Percentiles rank a stretch among this genome's conserved stretches.
These are phyloP conservation scores for Chelon labrosus DNA, from an alignment of 2,797 vertebrate species.

Conservation along the genomic window DNA sequence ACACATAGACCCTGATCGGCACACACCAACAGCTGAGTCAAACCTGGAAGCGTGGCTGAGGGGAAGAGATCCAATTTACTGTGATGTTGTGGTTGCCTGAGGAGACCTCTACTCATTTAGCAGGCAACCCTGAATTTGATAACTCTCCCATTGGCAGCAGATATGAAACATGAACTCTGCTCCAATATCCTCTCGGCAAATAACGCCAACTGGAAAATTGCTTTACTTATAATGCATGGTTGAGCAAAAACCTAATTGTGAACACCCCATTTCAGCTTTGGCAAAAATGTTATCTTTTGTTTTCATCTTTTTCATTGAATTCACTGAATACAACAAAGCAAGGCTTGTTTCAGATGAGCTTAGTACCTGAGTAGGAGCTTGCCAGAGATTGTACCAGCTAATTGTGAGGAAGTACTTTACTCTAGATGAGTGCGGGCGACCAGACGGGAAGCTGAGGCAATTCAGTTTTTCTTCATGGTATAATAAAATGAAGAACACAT, in stretches of 20 bases:
- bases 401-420: constrained; percentile 4
- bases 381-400: background rate
- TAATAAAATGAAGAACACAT: background rate
- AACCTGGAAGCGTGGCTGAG: constrained; percentile 42
- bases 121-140: constrained; percentile 30
- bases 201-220: constrained; percentile 22
- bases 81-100: constrained; percentile 27
- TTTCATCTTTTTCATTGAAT: constrained; percentile 10
- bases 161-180: constrained; percentile 44
- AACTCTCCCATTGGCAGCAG: constrained; percentile 39
- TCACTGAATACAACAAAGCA: background rate
- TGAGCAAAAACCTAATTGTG: constrained; percentile 26
- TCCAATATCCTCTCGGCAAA: constrained; percentile 38
- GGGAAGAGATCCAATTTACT: constrained; percentile 25
- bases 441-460: constrained; percentile 7
- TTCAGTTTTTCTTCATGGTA: constrained; percentile 2
- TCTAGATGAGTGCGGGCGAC: background rate
- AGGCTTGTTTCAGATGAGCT: constrained; percentile 12
- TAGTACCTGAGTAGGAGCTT: background rate
- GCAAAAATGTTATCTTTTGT: constrained; percentile 24
- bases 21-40: constrained; percentile 44
- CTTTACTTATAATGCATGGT: constrained; percentile 32
- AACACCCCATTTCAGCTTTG: background rate
- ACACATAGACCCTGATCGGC: constrained; percentile 1
- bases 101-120: constrained; percentile 28